These are phyloP conservation scores for Hypolimnas misippus DNA, from an alignment of 2,888 invertebrate genomes.

Conservation along the genomic window DNA sequence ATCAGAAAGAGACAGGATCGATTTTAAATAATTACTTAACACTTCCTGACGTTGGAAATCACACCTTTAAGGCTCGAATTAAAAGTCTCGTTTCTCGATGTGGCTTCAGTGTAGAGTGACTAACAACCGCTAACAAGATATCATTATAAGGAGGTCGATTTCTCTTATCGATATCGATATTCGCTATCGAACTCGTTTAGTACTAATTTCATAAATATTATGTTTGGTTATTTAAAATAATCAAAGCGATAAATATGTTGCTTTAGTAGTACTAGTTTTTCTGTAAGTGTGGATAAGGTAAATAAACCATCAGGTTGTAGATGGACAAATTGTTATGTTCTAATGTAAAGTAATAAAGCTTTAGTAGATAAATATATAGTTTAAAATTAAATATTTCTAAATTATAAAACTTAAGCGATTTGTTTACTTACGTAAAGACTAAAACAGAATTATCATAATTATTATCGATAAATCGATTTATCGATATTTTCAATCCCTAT, in stretches of 20 bases:
- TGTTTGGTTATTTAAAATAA: no score
- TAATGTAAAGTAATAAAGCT: no score
- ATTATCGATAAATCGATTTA: constrained; percentile 27
- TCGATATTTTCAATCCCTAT: constrained; percentile 55
- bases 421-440: not conserved
- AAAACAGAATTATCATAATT: not conserved
- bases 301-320: no score
- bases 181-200: not conserved
- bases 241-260: no score
- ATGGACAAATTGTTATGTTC: no score
- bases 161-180: constrained; percentile 30
- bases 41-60: constrained; percentile 73
- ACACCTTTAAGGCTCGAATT: constrained; percentile 78
- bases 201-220: no score
- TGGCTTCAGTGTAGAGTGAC: constrained; percentile 63
- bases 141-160: constrained; percentile 75
- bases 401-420: no score
- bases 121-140: constrained; percentile 79
- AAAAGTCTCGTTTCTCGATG: constrained; percentile 68
- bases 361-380: no score
- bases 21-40: constrained; percentile 77
- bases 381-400: no score
- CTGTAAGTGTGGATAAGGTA: no score
- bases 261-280: no score
- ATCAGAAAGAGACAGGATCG: constrained; percentile 52